Conservation (phyloP, 2,797 vertebrate genomes). For the Prionace glauca region DNA sequence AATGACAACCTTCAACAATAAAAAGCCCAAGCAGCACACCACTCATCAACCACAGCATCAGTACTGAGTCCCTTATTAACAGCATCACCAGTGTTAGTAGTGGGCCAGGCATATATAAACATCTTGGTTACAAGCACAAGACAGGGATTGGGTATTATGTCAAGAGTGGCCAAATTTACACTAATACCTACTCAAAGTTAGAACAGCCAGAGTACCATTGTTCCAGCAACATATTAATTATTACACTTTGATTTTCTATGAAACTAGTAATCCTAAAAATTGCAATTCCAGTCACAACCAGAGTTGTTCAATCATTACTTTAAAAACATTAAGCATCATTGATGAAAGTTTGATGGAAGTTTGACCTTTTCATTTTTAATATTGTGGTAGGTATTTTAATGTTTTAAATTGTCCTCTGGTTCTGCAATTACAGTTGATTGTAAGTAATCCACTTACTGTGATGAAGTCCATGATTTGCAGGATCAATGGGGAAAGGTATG, state of each 20-base stretch:
- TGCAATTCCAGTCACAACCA: background rate
- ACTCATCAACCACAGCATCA: background rate
- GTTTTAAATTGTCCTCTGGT: background rate
- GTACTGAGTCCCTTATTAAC: background rate
- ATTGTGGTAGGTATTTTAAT: background rate
- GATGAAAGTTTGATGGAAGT: background rate
- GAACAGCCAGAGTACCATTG: background rate
- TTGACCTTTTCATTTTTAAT: background rate
- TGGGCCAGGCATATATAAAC: background rate
- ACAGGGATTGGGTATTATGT: background rate
- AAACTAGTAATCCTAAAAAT: background rate
- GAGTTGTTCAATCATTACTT: background rate
- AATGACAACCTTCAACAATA: background rate
- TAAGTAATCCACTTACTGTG: background rate
- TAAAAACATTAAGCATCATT: background rate
- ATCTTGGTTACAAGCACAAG: background rate
- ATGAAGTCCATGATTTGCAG: too few species aligned
- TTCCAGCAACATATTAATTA: background rate
- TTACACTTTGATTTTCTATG: background rate
- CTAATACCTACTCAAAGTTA: background rate
- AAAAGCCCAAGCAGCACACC: background rate
- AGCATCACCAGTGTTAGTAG: background rate
- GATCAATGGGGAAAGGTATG: too few species aligned
- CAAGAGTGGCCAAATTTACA: too few species aligned
- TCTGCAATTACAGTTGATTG: background rate